A percentile compares a stretch with the other conserved stretches of the same genome.
Conservation (phyloP, 2,113 vertebrate species). For the Pseudolaguvia tuberculata region DNA sequence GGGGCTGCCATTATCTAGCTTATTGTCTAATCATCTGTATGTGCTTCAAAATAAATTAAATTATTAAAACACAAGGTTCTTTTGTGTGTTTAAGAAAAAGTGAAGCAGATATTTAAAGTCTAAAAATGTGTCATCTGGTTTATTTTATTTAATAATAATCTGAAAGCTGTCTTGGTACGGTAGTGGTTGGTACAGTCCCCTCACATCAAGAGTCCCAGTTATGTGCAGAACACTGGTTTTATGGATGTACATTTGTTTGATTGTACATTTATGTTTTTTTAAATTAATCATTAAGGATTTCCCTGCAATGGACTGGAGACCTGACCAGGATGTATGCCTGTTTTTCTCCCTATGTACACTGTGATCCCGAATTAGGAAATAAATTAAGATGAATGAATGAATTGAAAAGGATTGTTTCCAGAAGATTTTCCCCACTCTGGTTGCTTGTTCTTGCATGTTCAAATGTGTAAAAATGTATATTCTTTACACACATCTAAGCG, state of each 20-base stretch:
- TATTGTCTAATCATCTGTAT: constrained; percentile 12
- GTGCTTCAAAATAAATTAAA: background rate
- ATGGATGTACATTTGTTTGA: background rate
- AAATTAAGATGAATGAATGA: no score
- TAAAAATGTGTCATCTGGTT: background rate
- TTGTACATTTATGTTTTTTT: background rate
- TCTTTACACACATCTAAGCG: background rate
- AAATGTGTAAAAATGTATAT: background rate
- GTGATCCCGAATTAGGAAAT: no score
- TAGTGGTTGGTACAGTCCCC: no score
- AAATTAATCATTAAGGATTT: background rate
- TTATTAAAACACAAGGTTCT: background rate
- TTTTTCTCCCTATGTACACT: no score
- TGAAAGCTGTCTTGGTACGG: background rate
- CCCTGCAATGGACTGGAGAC: no score
- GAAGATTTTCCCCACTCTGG: background rate
- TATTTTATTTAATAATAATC: background rate
- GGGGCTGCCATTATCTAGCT: background rate
- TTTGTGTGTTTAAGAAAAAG: no score
- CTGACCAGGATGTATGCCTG: no score
- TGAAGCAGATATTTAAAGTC: no score
- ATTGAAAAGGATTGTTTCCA: background rate
- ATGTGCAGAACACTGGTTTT: no score
- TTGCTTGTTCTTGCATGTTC: background rate
- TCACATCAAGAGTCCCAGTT: no score